Percentiles rank a stretch among this genome's conserved stretches.
phyloP scores from a whole-genome alignment of 2,113 vertebrate species.

The Saccopteryx leptura region DNA sequence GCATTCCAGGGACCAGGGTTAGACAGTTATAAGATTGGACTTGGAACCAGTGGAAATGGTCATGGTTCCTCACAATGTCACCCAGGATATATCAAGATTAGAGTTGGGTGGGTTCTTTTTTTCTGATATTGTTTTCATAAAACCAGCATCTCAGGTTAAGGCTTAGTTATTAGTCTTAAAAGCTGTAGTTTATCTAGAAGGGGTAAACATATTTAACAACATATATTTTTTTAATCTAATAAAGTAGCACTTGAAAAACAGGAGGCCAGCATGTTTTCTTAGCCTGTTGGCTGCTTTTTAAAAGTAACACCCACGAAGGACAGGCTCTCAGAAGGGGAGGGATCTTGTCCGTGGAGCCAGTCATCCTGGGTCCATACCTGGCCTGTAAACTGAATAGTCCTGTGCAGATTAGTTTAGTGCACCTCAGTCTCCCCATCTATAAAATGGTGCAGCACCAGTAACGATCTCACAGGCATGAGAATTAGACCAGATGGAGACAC shows the following conservation, averaged over 20 bases:
- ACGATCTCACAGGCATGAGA: background rate
- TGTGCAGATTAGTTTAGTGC: too few relatives aligned
- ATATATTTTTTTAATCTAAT: slow-evolving; percentile 61
- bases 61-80: slow-evolving; percentile 1
- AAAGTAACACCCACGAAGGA: background rate
- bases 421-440: background rate
- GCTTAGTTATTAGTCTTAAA: slow-evolving; percentile 7
- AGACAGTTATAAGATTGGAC: slow-evolving; percentile 64
- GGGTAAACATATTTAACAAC: slow-evolving; percentile 31
- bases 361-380: rapidly evolving
- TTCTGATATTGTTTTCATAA: slow-evolving; percentile 60
- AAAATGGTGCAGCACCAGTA: background rate
- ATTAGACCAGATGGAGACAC: too few relatives aligned
- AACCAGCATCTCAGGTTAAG: background rate
- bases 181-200: slow-evolving; percentile 49
- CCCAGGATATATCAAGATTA: background rate
- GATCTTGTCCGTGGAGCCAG: background rate
- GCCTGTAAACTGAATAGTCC: background rate
- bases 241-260: slow-evolving; percentile 46
- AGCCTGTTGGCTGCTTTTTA: background rate
- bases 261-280: background rate
- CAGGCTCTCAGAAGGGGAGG: background rate
- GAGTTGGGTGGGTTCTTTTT: slow-evolving; percentile 6
- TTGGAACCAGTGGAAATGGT: background rate
- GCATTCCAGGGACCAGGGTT: slow-evolving; percentile 68